Conservation (phyloP, 2,113 vertebrate genomes). For the Cyanistes caeruleus region DNA sequence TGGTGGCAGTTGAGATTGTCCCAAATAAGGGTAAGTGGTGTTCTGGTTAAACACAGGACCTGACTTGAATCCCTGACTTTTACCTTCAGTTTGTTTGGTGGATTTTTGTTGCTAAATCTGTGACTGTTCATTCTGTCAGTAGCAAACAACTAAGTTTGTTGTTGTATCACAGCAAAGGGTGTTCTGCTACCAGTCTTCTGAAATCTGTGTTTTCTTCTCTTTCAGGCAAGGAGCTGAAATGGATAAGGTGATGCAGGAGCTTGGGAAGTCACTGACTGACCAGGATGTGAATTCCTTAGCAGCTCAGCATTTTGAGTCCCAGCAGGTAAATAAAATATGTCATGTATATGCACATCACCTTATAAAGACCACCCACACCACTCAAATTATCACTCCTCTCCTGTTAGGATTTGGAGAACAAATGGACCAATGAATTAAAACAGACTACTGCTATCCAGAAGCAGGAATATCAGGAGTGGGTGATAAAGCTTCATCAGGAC, state of each 20-base stretch:
- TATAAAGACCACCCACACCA: not conserved
- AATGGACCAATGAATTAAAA: constrained; percentile 93
- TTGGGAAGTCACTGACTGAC: constrained; percentile 92
- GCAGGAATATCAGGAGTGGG: constrained; percentile 98
- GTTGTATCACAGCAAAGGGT: not conserved
- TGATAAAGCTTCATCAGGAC: constrained; percentile 95
- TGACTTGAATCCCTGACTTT: not conserved
- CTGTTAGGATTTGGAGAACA: constrained; percentile 91
- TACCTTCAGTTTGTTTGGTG: not conserved
- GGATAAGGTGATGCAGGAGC: constrained; percentile 95
- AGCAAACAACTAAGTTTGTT: not conserved
- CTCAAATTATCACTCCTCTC: not conserved
- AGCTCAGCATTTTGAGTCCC: constrained; percentile 94
- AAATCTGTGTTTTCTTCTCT: not conserved
- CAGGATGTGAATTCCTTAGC: constrained; percentile 94
- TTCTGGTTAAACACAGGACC: not conserved
- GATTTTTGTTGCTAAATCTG: not conserved
- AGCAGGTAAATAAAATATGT: constrained; percentile 81
- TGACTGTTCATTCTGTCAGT: not conserved
- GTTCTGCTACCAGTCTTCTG: not conserved
- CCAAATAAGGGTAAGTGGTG: not conserved
- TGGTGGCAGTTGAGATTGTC: not conserved
- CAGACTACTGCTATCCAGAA: constrained; percentile 94
- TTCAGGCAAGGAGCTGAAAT: constrained; percentile 91
- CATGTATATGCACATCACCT: not conserved